Base-by-base conservation (phyloP, 2,888 invertebrate species). In the Tipula lateralis region DNA sequence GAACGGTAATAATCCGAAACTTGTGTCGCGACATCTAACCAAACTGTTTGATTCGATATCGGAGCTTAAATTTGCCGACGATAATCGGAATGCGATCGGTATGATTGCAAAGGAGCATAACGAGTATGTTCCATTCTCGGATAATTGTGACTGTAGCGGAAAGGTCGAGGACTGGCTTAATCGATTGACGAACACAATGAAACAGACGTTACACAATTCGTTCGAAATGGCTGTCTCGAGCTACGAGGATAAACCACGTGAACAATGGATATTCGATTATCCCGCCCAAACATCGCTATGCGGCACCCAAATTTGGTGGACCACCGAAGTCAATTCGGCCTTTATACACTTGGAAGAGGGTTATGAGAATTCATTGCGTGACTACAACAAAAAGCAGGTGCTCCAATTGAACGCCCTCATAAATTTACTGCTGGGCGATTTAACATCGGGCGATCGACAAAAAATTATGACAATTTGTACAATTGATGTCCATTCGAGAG, bases 381-480 rank as follows among this genome's bases (percentile, higher is more conserved):
- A 97, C 89, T 98, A 97, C 87, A 96, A 96, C 88, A 95, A 95
- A 87, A 96, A 96, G 88, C 97, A 97, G 91, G 94, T 98, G 3
- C 90, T 91, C 36, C 97, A 98, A 88, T 90, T 99, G 86, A 96
- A 94, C 88, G 92, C 95, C 0, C 91, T 98, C n/a, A 98, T 98
- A 86, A 91, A 92, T 6, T 91, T 97, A 84, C 90, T 98, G 84
- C 91, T 98, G 86, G 96, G 96, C 0, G 96, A 97, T 87, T 91
- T 98, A 86, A 93, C 93, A 0, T 91, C 93, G 0, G 95, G 95
- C 0, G 96, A 97, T 87, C 93, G 98, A n/a, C 97, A 97, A 90
- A 98, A 98, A 90, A 97, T 98, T 87, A 98, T 97, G 96, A 97
- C 98, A 0, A 96, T 99, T 87, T 98, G 98, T 90, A 98, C 98